Evolutionary conservation across 2,113 vertebrate genomes (phyloP), one percentile per base, ranked within the genome.

Genomic region (Choloepus hoffmanni): DNA sequence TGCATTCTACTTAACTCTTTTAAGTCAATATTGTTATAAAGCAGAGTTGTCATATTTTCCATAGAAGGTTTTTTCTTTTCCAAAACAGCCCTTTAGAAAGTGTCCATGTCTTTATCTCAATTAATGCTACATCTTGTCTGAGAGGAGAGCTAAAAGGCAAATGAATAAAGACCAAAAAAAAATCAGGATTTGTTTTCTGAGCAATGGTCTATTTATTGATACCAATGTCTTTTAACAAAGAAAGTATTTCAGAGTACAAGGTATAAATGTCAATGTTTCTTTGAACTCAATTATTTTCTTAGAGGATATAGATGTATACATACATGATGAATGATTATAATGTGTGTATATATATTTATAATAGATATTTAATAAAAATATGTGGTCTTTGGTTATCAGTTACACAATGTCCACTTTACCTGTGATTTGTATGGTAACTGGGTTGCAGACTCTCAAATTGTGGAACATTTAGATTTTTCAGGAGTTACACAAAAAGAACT

Each of bases 121-220:
- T 79, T 87, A 45, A 24, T 50, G 24, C 48, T 88, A 84, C 0
- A 83, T 15, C 19, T 67, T 73, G 77, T 33, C 23, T 94, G 58
- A 88, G 10, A 88, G 30, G 24, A 95, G 94, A 90, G 26, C 33
- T n/a, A 45, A 93, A 76, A 50, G 53, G 16, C 24, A 70, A 95
- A 82, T 65, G 50, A 90, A 72, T 60, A 93, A 92, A 53, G 30
- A 60, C 21, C 15, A 65, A 79, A 43, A 89, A 55, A 30, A 14
- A 85, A 63, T 50, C 65, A 88, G 26, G 76, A 89, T 68, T 82
- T 78, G 23, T 95, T 93, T 97, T 95, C 65, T 83, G 33, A 85
- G 58, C 23, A 93, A 81, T 70, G 48, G 8, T 73, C 4, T 85
- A 50, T 96, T 96, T 95, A 95, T 85, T 97, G 90, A 88, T 87